Conservation (phyloP, 2,888 invertebrate species). For the Aporophyla nigra region DNA sequence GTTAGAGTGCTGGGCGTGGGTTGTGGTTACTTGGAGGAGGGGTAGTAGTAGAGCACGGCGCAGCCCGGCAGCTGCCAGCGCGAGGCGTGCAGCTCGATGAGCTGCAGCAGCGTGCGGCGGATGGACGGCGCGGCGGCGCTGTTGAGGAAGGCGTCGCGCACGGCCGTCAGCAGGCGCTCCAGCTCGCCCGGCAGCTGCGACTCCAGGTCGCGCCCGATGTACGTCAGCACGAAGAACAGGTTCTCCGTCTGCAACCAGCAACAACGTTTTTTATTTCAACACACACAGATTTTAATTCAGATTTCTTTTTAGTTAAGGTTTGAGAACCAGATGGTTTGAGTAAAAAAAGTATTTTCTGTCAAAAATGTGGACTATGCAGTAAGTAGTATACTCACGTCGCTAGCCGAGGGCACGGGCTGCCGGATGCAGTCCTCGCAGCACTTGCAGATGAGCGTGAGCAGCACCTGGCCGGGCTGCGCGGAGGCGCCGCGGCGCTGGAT, state of each 20-base stretch:
- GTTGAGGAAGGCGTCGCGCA: conserved; percentile 96
- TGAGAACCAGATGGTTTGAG: no score
- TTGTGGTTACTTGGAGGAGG: conserved; percentile 89
- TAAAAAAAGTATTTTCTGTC: no score
- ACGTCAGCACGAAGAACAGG: conserved; percentile 96
- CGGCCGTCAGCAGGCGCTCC: conserved; percentile 94
- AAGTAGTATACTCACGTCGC: conserved; percentile 92
- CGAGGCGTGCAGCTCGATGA: conserved; percentile 97
- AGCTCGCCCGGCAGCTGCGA: conserved; percentile 95
- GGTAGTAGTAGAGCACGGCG: conserved; percentile 97
- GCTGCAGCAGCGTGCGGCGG: conserved; percentile 95
- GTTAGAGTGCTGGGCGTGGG: neutral
- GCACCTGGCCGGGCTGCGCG: conserved; percentile 92
- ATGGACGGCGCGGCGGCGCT: conserved; percentile 94
- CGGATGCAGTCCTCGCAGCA: conserved; percentile 97
- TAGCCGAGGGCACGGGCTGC: conserved; percentile 95
- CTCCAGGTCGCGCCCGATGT: conserved; percentile 97
- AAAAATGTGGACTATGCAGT: no score
- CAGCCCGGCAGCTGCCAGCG: conserved; percentile 97
- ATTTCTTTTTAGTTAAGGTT: neutral
- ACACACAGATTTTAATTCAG: neutral
- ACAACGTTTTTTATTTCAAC: neutral
- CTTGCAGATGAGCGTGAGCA: conserved; percentile 96
- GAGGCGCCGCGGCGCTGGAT: conserved; percentile 90
- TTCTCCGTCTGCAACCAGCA: conserved; percentile 93